Evolutionary conservation across 2,113 vertebrate genomes (phyloP).

Genomic region (Brevimyrus niger): DNA sequence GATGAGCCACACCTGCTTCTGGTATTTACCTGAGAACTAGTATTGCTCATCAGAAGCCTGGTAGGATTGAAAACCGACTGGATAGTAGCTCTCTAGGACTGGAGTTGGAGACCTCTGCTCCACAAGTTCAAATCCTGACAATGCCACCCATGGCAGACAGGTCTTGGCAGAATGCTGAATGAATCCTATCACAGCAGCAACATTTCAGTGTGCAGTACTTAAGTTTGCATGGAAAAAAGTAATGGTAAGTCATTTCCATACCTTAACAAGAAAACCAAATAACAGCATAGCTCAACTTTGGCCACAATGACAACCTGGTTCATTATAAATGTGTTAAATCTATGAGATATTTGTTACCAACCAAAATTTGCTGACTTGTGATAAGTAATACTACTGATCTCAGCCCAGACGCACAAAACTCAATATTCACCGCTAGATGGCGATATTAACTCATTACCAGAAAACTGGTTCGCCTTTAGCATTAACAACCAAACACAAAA

Average conservation of each 20-base stretch:
- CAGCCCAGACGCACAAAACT: background rate
- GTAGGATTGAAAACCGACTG: too few relatives aligned
- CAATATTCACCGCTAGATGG: constrained; percentile 1
- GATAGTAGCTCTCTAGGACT: too few relatives aligned
- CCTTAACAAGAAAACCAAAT: background rate
- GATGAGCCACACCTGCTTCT: too few relatives aligned
- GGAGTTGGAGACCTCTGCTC: too few relatives aligned
- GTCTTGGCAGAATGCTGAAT: background rate
- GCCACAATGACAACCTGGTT: background rate
- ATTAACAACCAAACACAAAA: background rate
- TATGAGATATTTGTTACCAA: background rate
- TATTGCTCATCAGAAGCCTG: too few relatives aligned
- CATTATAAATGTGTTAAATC: background rate
- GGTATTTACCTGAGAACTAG: too few relatives aligned
- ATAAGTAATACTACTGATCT: background rate
- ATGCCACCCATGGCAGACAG: background rate
- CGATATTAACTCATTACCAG: background rate
- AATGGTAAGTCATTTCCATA: background rate
- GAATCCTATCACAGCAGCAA: background rate
- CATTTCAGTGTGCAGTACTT: background rate
- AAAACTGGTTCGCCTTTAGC: background rate
- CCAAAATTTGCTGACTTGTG: background rate
- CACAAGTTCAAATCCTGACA: background rate
- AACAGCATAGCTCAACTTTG: background rate
- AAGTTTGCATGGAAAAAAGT: background rate